Base-by-base conservation (phyloP, 1,140 invertebrate species). In the Maconellicoccus hirsutus region DNA sequence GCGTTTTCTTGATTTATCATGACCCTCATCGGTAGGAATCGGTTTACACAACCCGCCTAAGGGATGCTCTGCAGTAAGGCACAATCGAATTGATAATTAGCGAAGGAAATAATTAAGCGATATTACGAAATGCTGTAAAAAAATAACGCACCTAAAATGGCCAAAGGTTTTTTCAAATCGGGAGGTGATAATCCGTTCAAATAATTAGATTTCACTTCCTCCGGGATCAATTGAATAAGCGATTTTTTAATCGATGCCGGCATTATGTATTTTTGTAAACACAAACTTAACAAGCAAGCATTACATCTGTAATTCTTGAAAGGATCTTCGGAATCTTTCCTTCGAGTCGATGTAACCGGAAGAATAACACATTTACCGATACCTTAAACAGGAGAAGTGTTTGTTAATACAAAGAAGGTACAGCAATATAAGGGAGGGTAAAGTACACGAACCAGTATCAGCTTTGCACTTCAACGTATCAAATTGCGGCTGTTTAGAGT, bases 231-330 rank as follows among this genome's bases (percentile, higher is more conserved):
- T 70, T 76, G 72, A 21, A 73, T 23, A 10, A 79, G 59, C 59
- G 73, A 72, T 39, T 76, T 72, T 63, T 75, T 73, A 25, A 75
- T 73, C 1, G 74, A 59, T 16, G 74, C 59, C 16, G 79, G 87
- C 75, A 93, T 85, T 78, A 89, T 87, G 78, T 91, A 91, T 66
- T 86, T 85, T 74, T 87, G 85, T 16, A 93, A 78, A 78, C 91
- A 92, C 81, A 90, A 86, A 79, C 91, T 91, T 2, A 94, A 80
- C 90, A 91, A 93, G 77, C 91, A 94, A n/a, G 89, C 89, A 71
- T 88, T 86, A 80, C 91, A 93, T 52, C 89, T 80, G 59, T 85
- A 27, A 73, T 70, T 70, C 29, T 21, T 73, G 10, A 61, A 70
- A 21, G 66, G 16, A 42, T 70, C 70, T 69, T 61, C 59, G 0